Conservation (phyloP, 2,797 vertebrate genomes). For the Streptopelia turtur region DNA sequence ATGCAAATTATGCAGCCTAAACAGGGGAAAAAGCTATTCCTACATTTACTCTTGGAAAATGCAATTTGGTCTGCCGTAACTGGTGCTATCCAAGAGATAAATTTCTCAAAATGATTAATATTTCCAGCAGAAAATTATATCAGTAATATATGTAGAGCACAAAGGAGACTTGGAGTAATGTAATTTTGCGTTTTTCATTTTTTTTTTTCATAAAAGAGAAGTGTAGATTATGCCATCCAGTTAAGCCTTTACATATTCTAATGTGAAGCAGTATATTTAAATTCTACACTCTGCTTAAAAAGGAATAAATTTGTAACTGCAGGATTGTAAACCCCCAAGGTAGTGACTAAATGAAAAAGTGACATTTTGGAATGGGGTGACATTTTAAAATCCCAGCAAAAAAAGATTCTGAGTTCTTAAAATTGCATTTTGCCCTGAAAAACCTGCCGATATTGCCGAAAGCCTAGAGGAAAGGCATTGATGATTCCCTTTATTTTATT, state of each 20-base stretch:
- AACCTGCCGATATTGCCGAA: rapidly evolving
- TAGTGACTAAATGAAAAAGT: background rate
- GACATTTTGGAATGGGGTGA: background rate
- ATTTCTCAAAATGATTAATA: constrained; percentile 64
- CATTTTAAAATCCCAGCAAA: background rate
- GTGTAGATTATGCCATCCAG: constrained; percentile 5
- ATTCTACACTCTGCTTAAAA: constrained; percentile 19
- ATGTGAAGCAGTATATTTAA: constrained; percentile 37
- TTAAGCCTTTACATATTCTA: constrained; percentile 51
- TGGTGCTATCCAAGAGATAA: constrained; percentile 8
- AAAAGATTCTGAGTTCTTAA: background rate
- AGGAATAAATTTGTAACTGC: background rate
- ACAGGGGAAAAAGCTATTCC: constrained; percentile 16
- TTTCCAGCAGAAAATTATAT: constrained; percentile 23
- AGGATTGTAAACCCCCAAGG: background rate
- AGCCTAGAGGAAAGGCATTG: background rate
- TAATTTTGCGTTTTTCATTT: background rate
- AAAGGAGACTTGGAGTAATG: constrained; percentile 29
- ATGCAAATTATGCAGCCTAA: constrained; percentile 55
- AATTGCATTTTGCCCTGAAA: background rate
- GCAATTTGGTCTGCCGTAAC: constrained; percentile 27
- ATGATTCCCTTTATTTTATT: background rate
- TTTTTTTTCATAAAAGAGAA: background rate
- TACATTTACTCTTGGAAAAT: constrained; percentile 52
- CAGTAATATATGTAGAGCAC: background rate